Conservation (phyloP, 2,888 invertebrate species). For the Uloborus plumipes region DNA sequence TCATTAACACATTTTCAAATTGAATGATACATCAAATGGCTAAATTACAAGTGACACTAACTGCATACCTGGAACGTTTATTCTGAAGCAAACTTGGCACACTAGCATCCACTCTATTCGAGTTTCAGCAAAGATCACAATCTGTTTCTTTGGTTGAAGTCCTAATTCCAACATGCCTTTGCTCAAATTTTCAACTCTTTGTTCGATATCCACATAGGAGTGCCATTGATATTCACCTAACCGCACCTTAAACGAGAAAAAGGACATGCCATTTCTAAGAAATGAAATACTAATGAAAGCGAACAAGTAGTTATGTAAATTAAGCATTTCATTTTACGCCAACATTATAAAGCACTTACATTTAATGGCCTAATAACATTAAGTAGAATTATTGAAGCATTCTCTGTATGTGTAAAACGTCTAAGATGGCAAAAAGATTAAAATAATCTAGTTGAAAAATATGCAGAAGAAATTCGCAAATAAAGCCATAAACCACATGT, state of each 20-base stretch:
- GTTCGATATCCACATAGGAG: constrained; percentile 82
- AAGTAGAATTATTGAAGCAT: too few relatives aligned
- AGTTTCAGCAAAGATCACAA: constrained; percentile 97
- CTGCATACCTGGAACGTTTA: constrained; percentile 74
- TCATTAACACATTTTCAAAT: neutral
- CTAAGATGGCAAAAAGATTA: too few relatives aligned
- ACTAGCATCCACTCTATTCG: constrained; percentile 98
- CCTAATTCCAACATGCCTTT: constrained; percentile 87
- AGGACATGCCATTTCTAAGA: too few relatives aligned
- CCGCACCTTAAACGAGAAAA: constrained; percentile 77
- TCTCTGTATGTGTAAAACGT: too few relatives aligned
- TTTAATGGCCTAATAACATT: too few relatives aligned
- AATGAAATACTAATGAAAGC: too few relatives aligned
- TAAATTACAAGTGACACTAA: constrained; percentile 1
- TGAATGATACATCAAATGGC: neutral
- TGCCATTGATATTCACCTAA: constrained; percentile 95
- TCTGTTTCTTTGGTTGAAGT: constrained; percentile 79
- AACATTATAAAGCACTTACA: too few relatives aligned
- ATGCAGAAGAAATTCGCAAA: too few relatives aligned
- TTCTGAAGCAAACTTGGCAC: constrained; percentile 95
- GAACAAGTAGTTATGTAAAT: too few relatives aligned
- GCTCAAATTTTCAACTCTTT: constrained; percentile 82
- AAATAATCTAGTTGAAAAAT: too few relatives aligned
- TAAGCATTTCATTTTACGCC: too few relatives aligned
- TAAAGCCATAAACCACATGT: too few relatives aligned